Conservation (phyloP, 2,888 invertebrate genomes). For the Chymomyza procnemis region DNA sequence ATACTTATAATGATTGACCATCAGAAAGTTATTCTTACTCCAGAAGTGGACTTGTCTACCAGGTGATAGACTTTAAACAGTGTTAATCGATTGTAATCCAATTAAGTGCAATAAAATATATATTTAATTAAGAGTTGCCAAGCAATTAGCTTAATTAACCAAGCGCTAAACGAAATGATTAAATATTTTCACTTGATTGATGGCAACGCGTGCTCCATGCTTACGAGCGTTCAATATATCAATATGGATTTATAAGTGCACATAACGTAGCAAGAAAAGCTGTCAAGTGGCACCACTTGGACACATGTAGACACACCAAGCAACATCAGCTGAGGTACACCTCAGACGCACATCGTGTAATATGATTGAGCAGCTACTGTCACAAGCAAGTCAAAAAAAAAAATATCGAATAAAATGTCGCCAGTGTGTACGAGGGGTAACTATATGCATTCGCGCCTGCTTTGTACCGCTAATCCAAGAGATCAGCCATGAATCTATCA, state of each 20-base stretch:
- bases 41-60: too few species aligned
- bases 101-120: constrained; percentile 6
- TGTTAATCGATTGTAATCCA: background rate
- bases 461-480: background rate
- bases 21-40: too few species aligned
- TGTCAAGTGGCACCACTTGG: background rate
- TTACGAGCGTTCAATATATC: background rate
- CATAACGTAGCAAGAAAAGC: background rate
- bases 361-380: background rate
- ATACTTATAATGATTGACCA: too few species aligned
- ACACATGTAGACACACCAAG: background rate
- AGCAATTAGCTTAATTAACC: constrained; percentile 2
- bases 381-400: background rate
- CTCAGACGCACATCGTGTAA: background rate
- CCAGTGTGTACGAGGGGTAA: too few species aligned
- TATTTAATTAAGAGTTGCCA: background rate
- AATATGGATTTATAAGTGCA: background rate
- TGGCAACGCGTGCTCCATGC: constrained; percentile 11
- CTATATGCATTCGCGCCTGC: background rate
- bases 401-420: background rate
- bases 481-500: constrained; percentile 26
- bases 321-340: background rate
- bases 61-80: background rate
- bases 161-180: constrained; percentile 7
- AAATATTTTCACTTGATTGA: constrained; percentile 55